A percentile compares a stretch with the other conserved stretches of the same genome.
phyloP scores from a whole-genome alignment of 2,113 vertebrate species.

The Fukomys damarensis region DNA sequence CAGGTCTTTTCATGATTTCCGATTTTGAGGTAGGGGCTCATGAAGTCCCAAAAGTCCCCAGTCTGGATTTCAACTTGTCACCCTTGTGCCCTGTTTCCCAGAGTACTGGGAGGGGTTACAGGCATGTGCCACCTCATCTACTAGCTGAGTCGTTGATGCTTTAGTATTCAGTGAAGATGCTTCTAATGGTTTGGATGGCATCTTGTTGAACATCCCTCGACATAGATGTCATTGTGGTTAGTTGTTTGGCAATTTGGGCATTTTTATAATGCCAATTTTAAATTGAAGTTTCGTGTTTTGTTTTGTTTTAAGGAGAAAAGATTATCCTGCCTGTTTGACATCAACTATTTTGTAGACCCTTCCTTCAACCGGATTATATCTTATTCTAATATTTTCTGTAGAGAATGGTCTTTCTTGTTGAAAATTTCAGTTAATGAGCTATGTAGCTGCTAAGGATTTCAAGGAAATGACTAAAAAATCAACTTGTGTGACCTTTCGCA shows the following conservation, averaged over 20 bases:
- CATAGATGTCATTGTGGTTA: neutral
- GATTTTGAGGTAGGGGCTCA: neutral
- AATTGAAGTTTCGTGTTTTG: neutral
- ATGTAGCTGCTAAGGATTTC: neutral
- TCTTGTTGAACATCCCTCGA: neutral
- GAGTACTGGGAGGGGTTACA: neutral
- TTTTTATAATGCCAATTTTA: neutral
- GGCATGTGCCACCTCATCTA: accelerated
- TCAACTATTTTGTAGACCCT: neutral
- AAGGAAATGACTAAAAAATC: neutral
- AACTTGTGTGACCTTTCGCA: neutral
- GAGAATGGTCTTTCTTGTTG: neutral
- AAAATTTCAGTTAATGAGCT: neutral
- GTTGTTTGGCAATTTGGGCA: neutral
- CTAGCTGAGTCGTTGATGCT: neutral
- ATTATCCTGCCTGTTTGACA: neutral
- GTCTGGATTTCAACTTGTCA: too few species aligned
- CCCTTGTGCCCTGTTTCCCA: neutral
- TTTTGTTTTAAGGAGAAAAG: too few species aligned
- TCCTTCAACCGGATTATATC: neutral
- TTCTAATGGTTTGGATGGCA: neutral
- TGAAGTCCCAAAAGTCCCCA: neutral
- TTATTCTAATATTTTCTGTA: neutral
- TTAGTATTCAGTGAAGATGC: neutral
- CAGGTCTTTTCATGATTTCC: neutral